Evolutionary conservation across 2,113 vertebrate genomes (phyloP).

Genomic region (Toxostoma redivivum): DNA sequence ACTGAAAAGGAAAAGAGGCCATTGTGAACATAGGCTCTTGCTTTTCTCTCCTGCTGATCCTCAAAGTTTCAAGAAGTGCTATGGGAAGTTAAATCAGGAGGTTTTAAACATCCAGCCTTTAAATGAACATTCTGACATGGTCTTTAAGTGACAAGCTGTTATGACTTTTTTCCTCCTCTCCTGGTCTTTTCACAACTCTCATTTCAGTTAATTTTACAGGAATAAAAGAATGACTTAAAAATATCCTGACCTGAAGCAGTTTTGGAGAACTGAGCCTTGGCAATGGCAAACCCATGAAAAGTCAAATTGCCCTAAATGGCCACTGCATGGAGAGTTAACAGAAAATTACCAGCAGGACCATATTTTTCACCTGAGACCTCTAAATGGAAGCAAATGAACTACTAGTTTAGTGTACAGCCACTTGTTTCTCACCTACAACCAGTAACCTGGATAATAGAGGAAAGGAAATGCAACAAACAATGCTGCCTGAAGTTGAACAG

Average conservation of each 20-base stretch:
- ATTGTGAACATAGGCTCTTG: not conserved
- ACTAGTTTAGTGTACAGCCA: not conserved
- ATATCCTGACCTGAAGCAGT: not conserved
- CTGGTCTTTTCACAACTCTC: not conserved
- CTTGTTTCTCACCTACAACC: not conserved
- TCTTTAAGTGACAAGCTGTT: not conserved
- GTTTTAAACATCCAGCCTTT: not conserved
- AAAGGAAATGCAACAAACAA: not conserved
- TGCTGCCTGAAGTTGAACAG: not conserved
- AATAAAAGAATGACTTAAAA: not conserved
- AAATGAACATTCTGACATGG: not conserved
- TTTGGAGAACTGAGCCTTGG: not conserved
- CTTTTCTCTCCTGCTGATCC: not conserved
- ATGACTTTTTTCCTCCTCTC: not conserved
- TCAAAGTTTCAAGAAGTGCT: not conserved
- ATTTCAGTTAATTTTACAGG: not conserved
- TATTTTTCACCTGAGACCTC: not conserved
- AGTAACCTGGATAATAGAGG: not conserved
- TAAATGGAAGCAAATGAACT: not conserved
- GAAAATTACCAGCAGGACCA: not conserved
- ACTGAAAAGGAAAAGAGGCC: not conserved
- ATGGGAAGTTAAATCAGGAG: not conserved
- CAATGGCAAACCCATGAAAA: not conserved
- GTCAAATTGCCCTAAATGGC: not conserved
- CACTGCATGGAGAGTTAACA: not conserved